Conservation (phyloP, 1,140 invertebrate genomes). For the Orchesella cincta region DNA sequence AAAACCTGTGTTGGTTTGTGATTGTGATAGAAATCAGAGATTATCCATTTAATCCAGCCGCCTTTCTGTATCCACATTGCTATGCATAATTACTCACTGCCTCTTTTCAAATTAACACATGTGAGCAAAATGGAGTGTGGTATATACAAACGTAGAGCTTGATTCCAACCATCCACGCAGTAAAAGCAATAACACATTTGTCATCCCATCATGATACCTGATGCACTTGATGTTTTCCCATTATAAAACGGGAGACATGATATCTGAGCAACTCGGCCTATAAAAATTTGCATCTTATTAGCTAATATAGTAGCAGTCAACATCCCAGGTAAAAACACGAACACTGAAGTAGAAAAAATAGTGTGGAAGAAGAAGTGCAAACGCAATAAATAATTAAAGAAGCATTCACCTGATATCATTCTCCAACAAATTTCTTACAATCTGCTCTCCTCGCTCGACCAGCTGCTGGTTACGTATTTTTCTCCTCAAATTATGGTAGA, state of each 20-base stretch:
- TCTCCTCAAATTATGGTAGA: neutral
- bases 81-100: neutral
- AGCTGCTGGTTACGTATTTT: neutral
- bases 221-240: conserved; percentile 18
- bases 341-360: neutral
- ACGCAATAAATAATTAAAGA: conserved; percentile 12
- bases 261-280: conserved; percentile 14
- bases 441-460: neutral
- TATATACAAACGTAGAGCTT: neutral
- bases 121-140: neutral
- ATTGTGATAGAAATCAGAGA: neutral
- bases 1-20: neutral
- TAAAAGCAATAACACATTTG: conserved; percentile 13
- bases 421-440: too few relatives aligned
- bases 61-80: too few relatives aligned
- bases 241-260: neutral
- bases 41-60: too few relatives aligned
- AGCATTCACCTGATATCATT: neutral
- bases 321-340: too few relatives aligned
- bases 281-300: conserved; percentile 24
- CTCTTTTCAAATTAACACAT: conserved; percentile 14
- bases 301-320: neutral
- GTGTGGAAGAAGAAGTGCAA: neutral
- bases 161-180: neutral
- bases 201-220: conserved; percentile 3